Evolutionary conservation across 2,113 vertebrate genomes (phyloP), one percentile per base, ranked within the genome.

Genomic region (Chaenocephalus aceratus): DNA sequence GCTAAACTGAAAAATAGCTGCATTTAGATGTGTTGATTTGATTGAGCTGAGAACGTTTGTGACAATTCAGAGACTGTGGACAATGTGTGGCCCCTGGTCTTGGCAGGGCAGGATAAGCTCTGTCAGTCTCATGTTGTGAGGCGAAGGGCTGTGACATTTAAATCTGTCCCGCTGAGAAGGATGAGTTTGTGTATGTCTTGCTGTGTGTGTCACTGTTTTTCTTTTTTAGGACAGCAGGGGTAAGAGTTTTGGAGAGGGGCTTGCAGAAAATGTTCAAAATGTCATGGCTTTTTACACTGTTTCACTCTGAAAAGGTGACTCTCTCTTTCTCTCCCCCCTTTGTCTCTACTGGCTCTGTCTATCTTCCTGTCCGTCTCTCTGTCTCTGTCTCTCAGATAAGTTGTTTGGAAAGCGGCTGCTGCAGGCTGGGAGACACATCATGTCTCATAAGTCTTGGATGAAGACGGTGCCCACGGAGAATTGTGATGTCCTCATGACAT

Each of bases 371-470:
- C 44, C 85, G 5, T 72, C 48, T 75, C 2, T 81, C 59, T 72
- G 14, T 80, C 54, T 83, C 16, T 75, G 51, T 59, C 57, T 83
- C 81, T 73, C 94, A 99, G 98, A 99, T 92, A 99, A 99, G 89
- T 94, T 99, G 62, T 99, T 99, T 12, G 98, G 98, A 79, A 99
- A 98, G 95, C 93, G 96, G 64, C 96, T 99, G 80, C 95, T 98
- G 73, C 97, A 98, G 90, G 97, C 97, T 0, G 98, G 98, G 51
- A 96, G 97, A 69, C 97, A 99, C 95, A 96, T 99, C 94, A 97
- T 99, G 95, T 98, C 97, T 88, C 97, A 98, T 93, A 99, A 98
- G 86, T 98, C 98, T 18, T 99, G 98, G 98, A 99, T 99, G 98
- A 99, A 97, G 91, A 98, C 98, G 0, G 98, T 99, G 90, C 98